A percentile compares a stretch with the other conserved stretches of the same genome.
Conservation (phyloP, 2,888 invertebrate genomes). For the Tortricodes alternella region DNA sequence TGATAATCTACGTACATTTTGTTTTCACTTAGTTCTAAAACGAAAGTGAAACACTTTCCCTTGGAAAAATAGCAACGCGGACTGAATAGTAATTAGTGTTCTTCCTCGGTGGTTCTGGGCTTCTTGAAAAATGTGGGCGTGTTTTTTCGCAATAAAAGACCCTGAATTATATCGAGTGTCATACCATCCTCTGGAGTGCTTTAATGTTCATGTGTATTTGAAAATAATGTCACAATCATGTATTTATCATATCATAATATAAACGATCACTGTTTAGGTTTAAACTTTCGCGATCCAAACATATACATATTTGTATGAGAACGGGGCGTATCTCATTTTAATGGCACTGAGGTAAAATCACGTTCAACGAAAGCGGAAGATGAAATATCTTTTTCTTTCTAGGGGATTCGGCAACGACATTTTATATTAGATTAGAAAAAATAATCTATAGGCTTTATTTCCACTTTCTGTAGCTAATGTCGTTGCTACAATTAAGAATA, state of each 20-base stretch:
- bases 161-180: background rate
- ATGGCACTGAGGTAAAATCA: background rate
- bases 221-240: background rate
- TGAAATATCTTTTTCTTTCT: constrained; percentile 25
- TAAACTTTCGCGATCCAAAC: no score
- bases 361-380: constrained; percentile 7
- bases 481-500: constrained; percentile 9
- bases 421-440: constrained; percentile 29
- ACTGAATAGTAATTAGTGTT: constrained; percentile 16
- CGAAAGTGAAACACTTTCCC: constrained; percentile 15
- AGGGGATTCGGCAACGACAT: constrained; percentile 25
- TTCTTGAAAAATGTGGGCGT: constrained; percentile 2
- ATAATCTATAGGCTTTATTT: constrained; percentile 29
- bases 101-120: background rate
- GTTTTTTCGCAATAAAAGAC: constrained; percentile 13
- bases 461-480: constrained; percentile 15
- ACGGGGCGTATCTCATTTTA: constrained; percentile 12
- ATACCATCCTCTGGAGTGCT: background rate
- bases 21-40: constrained; percentile 17
- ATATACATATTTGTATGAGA: no score
- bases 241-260: no score
- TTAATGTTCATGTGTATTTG: constrained; percentile 1
- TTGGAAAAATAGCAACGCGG: constrained; percentile 14
- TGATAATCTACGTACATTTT: constrained; percentile 8
- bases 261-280: no score